Conservation (phyloP, 2,888 invertebrate species). For the Sinhomidia bicolor region DNA sequence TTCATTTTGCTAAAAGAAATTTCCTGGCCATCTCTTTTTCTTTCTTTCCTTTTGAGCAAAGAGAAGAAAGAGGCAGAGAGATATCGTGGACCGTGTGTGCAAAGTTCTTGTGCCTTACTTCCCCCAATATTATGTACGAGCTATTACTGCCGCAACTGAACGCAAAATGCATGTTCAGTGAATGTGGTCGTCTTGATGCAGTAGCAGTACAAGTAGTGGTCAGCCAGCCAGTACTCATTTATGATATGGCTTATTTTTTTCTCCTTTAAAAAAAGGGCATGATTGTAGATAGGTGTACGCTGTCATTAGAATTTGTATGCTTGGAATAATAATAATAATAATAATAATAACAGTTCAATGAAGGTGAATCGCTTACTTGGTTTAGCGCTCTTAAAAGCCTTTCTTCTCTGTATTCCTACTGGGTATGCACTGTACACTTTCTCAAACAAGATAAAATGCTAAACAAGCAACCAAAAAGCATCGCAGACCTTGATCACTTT, state of each 20-base stretch:
- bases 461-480: not conserved
- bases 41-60: not conserved
- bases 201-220: conserved; percentile 14
- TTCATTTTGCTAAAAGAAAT: conserved; percentile 53
- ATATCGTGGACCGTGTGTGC: not conserved
- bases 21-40: conserved; percentile 2
- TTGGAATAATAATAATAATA: conserved; percentile 20
- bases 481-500: not conserved
- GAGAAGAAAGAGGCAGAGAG: not conserved
- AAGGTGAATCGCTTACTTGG: conserved; percentile 74
- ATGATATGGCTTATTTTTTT: conserved; percentile 12
- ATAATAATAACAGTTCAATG: conserved; percentile 77
- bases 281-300: not conserved
- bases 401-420: not conserved
- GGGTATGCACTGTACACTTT: not conserved
- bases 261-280: not conserved
- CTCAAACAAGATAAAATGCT: not conserved
- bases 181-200: not conserved
- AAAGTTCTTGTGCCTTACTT: not conserved
- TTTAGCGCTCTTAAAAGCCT: conserved; percentile 17
- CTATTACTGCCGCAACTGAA: not conserved
- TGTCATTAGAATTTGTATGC: conserved; percentile 37
- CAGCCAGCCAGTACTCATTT: conserved; percentile 29
- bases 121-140: not conserved
- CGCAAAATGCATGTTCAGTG: conserved; percentile 10